A percentile compares a stretch with the other conserved stretches of the same genome.
phyloP scores from a whole-genome alignment of 2,797 vertebrate species.

The Pseudomugil gertrudae region DNA sequence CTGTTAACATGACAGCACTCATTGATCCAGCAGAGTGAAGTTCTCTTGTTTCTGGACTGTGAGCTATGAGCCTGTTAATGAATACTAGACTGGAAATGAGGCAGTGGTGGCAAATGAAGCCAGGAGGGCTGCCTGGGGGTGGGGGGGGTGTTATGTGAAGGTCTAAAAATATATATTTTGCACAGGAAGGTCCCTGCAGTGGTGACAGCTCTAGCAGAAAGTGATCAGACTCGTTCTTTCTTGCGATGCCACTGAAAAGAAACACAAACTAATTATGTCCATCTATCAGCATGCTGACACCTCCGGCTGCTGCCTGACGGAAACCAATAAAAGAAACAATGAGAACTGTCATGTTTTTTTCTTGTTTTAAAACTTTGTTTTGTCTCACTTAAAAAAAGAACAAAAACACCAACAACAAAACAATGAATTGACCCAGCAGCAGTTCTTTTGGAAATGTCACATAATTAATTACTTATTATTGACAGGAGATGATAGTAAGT shows the following conservation, averaged over 20 bases:
- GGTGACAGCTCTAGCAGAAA: constrained; percentile 24
- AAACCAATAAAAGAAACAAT: constrained; percentile 56
- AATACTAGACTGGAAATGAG: constrained; percentile 56
- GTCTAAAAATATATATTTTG: constrained; percentile 61
- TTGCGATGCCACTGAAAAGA: constrained; percentile 34
- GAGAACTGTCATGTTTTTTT: constrained; percentile 35
- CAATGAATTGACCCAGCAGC: neutral
- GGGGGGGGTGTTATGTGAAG: constrained; percentile 13
- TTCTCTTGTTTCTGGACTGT: constrained; percentile 36
- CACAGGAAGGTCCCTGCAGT: constrained; percentile 9
- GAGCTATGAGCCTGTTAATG: constrained; percentile 57
- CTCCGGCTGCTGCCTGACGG: constrained; percentile 18
- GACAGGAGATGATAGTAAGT: no score
- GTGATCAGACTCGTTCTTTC: constrained; percentile 26
- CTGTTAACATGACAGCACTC: constrained; percentile 35
- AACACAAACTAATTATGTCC: constrained; percentile 35
- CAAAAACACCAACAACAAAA: no score
- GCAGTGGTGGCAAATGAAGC: constrained; percentile 56
- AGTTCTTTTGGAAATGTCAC: constrained; percentile 11
- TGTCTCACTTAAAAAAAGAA: constrained; percentile 27
- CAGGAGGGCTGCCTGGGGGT: constrained; percentile 26
- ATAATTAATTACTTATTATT: constrained; percentile 21
- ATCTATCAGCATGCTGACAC: constrained; percentile 20
- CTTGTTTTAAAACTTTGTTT: neutral
- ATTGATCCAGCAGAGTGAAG: constrained; percentile 44